Evolutionary conservation across 2,113 vertebrate species (phyloP).

Genomic region (Psammodynastes pulverulentus): DNA sequence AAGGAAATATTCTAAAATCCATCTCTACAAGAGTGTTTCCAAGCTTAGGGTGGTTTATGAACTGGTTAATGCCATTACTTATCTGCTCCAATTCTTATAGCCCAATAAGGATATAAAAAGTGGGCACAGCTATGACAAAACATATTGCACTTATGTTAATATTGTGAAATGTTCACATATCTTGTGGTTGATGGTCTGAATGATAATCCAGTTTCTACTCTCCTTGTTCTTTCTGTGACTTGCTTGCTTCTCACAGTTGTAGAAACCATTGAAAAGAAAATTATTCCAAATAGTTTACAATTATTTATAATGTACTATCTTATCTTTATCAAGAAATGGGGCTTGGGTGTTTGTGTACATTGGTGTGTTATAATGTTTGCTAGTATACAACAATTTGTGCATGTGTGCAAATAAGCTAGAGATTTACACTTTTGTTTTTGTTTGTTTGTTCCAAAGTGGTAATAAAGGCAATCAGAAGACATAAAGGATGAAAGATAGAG

Average conservation of each 20-base stretch:
- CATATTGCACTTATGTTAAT: background rate
- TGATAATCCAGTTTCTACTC: background rate
- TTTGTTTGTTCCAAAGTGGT: background rate
- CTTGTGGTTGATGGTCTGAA: background rate
- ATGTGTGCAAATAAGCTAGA: background rate
- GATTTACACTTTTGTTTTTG: constrained; percentile 6
- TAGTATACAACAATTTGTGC: background rate
- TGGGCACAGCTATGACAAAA: background rate
- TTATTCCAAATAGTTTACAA: background rate
- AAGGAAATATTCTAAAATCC: background rate
- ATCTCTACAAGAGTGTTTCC: background rate
- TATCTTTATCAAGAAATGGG: background rate
- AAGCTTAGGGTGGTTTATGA: background rate
- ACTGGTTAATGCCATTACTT: background rate
- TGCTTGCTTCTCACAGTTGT: background rate
- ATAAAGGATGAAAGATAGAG: constrained; percentile 12
- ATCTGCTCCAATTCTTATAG: background rate
- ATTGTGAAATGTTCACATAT: background rate
- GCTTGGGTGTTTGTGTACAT: background rate
- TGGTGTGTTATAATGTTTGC: background rate
- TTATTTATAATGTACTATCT: background rate
- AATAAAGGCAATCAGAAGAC: background rate
- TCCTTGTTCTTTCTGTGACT: background rate
- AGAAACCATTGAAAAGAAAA: background rate
- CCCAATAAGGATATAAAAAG: background rate